Evolutionary conservation across 1,140 invertebrate genomes (phyloP).

Genomic region (Berghia stephanieae): DNA sequence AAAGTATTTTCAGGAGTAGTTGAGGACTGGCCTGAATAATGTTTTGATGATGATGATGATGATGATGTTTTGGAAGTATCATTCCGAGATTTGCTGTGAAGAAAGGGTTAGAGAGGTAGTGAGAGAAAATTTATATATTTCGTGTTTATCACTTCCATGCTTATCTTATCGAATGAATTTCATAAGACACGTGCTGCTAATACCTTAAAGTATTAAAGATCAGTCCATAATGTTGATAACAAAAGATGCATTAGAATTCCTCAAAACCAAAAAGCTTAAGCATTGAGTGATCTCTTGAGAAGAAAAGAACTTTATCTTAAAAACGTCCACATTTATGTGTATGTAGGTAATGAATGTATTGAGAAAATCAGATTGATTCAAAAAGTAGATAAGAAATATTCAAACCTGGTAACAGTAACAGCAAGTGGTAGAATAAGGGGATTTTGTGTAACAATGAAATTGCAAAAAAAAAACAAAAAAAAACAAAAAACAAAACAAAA

Average conservation of each 20-base stretch:
- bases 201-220: neutral
- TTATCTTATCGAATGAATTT: neutral
- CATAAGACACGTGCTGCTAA: neutral
- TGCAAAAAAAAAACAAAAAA: neutral
- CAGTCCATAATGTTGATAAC: neutral
- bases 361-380: neutral
- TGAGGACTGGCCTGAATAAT: too few species aligned
- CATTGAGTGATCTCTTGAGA: neutral
- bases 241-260: neutral
- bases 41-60: too few species aligned
- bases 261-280: neutral
- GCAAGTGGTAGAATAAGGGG: neutral
- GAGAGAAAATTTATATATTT: too few species aligned
- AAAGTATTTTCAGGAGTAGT: too few species aligned
- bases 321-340: neutral
- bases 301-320: neutral
- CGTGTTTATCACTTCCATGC: too few species aligned
- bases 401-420: neutral
- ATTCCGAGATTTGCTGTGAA: too few species aligned
- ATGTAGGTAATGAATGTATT: too few species aligned
- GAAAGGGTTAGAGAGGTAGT: too few species aligned
- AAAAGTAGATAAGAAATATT: neutral
- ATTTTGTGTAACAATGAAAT: neutral
- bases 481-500: constrained; percentile 3
- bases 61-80: too few species aligned